phyloP scores from a whole-genome alignment of 2,113 vertebrate genomes.

The Chrysemys picta region DNA sequence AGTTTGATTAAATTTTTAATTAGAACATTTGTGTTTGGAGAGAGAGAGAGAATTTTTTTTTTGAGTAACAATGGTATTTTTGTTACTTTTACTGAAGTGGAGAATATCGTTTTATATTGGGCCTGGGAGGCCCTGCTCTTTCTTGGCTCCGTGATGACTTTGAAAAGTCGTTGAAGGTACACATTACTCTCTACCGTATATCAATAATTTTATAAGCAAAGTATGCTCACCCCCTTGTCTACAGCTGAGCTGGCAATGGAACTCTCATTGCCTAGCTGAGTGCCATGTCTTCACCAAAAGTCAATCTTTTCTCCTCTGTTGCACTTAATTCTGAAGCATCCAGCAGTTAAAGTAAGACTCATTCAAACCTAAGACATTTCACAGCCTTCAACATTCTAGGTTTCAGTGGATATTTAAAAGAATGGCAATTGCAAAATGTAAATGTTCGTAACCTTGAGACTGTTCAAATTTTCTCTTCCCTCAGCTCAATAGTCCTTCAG shows the following conservation, averaged over 20 bases:
- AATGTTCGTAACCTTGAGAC: not conserved
- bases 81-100: not conserved
- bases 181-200: accelerated
- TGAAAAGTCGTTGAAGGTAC: not conserved
- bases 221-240: accelerated
- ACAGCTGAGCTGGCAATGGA: not conserved
- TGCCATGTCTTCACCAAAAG: accelerated
- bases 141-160: not conserved
- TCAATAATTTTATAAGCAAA: not conserved
- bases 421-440: conserved; percentile 11
- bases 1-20: not conserved
- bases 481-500: not conserved
- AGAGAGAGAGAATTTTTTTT: not conserved
- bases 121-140: not conserved
- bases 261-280: not conserved
- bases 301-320: not conserved
- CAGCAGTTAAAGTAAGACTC: not conserved
- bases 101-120: not conserved
- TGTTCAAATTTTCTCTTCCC: not conserved
- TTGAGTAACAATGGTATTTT: not conserved
- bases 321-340: not conserved
- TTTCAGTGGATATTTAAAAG: conserved; percentile 23
- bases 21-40: not conserved
- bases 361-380: not conserved
- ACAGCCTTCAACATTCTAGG: not conserved